Evolutionary conservation across 2,113 vertebrate species (phyloP).

Genomic region (Hypomesus transpacificus): DNA sequence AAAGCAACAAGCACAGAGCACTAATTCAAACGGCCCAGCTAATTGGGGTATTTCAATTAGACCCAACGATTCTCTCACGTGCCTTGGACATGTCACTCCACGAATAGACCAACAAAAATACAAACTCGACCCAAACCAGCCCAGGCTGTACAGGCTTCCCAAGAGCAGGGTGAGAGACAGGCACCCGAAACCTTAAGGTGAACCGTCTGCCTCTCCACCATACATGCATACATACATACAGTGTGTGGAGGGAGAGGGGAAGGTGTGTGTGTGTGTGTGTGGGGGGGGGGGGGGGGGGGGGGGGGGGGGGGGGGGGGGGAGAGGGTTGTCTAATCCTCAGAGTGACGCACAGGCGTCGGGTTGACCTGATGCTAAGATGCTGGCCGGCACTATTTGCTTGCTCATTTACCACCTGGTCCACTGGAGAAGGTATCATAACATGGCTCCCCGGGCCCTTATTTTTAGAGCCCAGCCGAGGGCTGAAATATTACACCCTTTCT

Average conservation of each 20-base stretch:
- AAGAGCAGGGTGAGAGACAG: conserved; percentile 44
- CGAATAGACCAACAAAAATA: not conserved
- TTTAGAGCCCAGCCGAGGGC: conserved; percentile 79
- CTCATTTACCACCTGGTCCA: conserved; percentile 76
- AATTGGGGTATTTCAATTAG: too few relatives aligned
- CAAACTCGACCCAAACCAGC: too few relatives aligned
- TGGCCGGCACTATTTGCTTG: conserved; percentile 66
- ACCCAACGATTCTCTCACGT: too few relatives aligned
- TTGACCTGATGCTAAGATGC: conserved; percentile 50
- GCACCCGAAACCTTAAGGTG: conserved; percentile 51
- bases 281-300: not conserved
- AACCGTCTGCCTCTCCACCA: conserved; percentile 23
- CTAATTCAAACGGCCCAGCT: too few relatives aligned
- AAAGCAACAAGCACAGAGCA: too few relatives aligned
- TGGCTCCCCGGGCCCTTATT: conserved; percentile 76
- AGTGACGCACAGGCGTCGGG: conserved; percentile 49
- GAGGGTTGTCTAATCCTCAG: conserved; percentile 47
- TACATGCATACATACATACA: too few relatives aligned
- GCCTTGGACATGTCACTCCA: too few relatives aligned
- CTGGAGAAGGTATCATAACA: conserved; percentile 84
- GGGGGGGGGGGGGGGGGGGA: not conserved
- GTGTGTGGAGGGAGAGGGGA: too few relatives aligned
- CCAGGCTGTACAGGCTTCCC: conserved; percentile 22
- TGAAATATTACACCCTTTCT: conserved; percentile 86
- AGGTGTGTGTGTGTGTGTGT: not conserved